Conservation (phyloP, 1,140 invertebrate genomes). For the Diabrotica undecimpunctata region DNA sequence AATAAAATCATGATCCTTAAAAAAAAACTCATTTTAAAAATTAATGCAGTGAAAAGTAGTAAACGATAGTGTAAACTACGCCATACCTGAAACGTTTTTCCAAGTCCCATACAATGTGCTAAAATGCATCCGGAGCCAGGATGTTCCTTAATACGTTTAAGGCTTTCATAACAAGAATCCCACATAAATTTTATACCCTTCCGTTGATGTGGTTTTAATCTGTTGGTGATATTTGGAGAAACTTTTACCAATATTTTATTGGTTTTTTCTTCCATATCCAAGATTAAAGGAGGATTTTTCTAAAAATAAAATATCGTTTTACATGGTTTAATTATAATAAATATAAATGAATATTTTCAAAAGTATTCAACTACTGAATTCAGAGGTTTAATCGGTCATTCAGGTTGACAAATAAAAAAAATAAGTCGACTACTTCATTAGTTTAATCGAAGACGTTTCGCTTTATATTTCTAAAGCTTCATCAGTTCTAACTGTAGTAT, state of each 20-base stretch:
- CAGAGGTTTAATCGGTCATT: no score
- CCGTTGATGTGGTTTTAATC: conserved; percentile 91
- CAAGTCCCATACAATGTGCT: conserved; percentile 77
- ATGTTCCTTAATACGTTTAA: conserved; percentile 69
- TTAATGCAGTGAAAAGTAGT: no score
- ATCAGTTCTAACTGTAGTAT: no score
- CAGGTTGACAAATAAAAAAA: no score
- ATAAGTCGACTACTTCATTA: no score
- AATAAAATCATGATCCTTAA: no score
- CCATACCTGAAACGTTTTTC: conserved; percentile 62
- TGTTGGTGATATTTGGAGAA: conserved; percentile 73
- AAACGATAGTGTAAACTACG: neutral
- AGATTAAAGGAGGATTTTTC: conserved; percentile 64
- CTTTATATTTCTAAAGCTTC: no score
- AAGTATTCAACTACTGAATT: no score
- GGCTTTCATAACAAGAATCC: conserved; percentile 88
- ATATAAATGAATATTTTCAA: no score
- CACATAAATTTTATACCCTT: conserved; percentile 96
- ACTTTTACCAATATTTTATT: conserved; percentile 76
- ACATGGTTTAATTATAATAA: no score
- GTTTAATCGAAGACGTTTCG: no score
- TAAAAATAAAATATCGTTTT: conserved; percentile 44
- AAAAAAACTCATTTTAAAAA: no score
- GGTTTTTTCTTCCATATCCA: conserved; percentile 61
- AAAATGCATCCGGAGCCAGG: conserved; percentile 76